Conservation (phyloP, 2,888 invertebrate species). For the Cataglyphis cursor region DNA sequence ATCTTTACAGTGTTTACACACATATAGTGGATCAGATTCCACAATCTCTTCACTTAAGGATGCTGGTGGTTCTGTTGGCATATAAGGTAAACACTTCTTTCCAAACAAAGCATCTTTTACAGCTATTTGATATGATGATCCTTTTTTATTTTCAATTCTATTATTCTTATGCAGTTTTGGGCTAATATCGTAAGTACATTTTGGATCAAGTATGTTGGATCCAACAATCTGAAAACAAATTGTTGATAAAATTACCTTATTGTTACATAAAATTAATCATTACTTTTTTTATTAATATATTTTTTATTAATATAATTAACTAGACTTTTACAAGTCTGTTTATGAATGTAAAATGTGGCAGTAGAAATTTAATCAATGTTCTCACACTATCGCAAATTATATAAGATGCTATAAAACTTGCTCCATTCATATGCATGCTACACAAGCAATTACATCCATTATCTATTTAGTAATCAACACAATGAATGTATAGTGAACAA, state of each 20-base stretch:
- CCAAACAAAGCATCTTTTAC: constrained; percentile 80
- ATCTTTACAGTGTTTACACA: constrained; percentile 82
- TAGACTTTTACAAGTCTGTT: background rate
- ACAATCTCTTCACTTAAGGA: constrained; percentile 68
- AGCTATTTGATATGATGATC: constrained; percentile 77
- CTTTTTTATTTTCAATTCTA: constrained; percentile 76
- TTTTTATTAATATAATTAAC: background rate
- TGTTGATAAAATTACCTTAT: background rate
- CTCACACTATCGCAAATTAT: background rate
- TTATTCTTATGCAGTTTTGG: constrained; percentile 79
- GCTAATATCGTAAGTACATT: constrained; percentile 23
- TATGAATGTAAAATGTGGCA: background rate
- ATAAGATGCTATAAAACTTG: background rate
- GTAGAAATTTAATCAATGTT: background rate
- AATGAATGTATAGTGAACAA: background rate
- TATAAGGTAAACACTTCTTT: constrained; percentile 73
- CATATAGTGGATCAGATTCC: constrained; percentile 67
- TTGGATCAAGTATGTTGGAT: background rate
- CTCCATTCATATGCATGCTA: background rate
- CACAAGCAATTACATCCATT: background rate
- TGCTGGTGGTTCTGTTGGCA: constrained; percentile 77
- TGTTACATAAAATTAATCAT: background rate
- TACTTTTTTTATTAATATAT: background rate
- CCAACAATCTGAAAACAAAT: constrained; percentile 33
- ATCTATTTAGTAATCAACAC: constrained; percentile 21